Conservation (phyloP, 2,113 vertebrate genomes). For the Spheniscus mendiculus region DNA sequence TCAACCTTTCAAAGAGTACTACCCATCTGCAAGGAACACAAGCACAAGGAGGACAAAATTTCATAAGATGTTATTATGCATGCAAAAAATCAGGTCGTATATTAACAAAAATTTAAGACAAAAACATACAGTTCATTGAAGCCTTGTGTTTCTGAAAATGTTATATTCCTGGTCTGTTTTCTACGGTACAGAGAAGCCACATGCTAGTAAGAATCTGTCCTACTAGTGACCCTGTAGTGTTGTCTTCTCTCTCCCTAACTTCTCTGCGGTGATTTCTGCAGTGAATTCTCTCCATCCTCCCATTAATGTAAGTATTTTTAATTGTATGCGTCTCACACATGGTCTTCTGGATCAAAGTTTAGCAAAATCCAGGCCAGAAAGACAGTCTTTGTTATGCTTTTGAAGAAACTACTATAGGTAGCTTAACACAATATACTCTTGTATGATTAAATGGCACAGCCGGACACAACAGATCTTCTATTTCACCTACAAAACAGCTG, state of each 20-base stretch:
- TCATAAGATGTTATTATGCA: fast-evolving
- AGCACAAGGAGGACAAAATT: background rate
- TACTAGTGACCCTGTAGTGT: background rate
- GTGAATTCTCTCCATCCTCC: background rate
- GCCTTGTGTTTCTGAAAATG: background rate
- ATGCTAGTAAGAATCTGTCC: background rate
- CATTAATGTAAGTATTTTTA: background rate
- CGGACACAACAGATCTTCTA: background rate
- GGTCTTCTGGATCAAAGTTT: background rate
- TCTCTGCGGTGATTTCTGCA: background rate
- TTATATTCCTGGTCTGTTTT: background rate
- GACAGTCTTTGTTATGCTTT: background rate
- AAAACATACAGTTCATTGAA: background rate
- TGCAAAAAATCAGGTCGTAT: background rate
- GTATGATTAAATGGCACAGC: background rate
- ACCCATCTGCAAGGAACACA: background rate
- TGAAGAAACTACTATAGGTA: background rate
- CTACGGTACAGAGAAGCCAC: background rate
- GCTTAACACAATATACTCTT: background rate
- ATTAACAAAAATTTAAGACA: background rate
- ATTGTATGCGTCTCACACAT: background rate
- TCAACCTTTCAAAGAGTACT: background rate
- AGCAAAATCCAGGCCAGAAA: background rate
- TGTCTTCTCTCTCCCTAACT: background rate
- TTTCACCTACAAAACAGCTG: background rate